phyloP scores from a whole-genome alignment of 2,113 vertebrate genomes.

The Microcebus tavaratra region DNA sequence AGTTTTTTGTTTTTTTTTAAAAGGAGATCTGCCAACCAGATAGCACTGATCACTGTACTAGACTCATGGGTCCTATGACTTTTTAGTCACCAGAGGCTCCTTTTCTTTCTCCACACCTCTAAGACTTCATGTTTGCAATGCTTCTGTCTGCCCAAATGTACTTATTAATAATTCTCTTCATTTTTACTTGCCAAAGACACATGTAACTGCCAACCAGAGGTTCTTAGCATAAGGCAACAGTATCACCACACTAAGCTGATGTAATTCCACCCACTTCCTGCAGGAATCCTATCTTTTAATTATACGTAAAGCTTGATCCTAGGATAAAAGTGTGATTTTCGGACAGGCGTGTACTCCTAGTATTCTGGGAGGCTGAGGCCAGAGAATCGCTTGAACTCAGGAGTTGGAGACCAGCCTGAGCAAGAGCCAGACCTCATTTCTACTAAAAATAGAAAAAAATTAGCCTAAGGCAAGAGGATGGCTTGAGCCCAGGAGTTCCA shows the following conservation, averaged over 20 bases:
- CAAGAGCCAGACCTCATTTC: neutral
- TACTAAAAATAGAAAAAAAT: neutral
- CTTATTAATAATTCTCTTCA: neutral
- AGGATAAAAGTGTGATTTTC: conserved; percentile 49
- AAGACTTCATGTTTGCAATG: neutral
- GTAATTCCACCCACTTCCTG: neutral
- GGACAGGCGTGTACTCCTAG: neutral
- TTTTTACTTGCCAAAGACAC: conserved; percentile 34
- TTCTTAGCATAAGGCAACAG: neutral
- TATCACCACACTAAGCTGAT: neutral
- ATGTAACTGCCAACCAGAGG: neutral
- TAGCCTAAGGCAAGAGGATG: neutral
- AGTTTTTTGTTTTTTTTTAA: neutral
- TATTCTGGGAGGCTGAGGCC: neutral
- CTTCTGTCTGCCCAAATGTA: conserved; percentile 30
- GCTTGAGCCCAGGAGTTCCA: too few species aligned
- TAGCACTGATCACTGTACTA: neutral
- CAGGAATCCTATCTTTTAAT: conserved; percentile 44
- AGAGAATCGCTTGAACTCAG: neutral
- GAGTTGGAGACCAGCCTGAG: neutral
- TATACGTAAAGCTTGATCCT: neutral
- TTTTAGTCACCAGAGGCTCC: neutral
- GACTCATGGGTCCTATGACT: neutral
- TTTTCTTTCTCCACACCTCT: neutral
- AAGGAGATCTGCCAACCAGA: neutral